Conservation (phyloP, 2,888 invertebrate genomes). For the Kryphioiulus occultus region DNA sequence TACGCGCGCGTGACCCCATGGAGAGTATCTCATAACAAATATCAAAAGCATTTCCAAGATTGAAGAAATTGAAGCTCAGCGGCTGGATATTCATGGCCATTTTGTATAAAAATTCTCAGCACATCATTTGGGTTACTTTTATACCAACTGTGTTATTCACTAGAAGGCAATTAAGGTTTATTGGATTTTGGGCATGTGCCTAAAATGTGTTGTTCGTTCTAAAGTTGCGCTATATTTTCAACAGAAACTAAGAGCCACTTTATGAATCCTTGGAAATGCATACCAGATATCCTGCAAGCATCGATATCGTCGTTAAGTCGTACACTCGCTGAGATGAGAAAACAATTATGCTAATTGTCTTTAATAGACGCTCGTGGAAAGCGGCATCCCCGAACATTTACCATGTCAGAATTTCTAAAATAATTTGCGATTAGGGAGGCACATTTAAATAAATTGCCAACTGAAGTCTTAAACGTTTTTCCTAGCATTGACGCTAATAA, state of each 20-base stretch:
- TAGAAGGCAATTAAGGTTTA: neutral
- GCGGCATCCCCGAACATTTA: neutral
- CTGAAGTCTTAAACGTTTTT: neutral
- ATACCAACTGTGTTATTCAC: neutral
- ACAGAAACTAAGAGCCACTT: neutral
- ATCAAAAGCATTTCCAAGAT: neutral
- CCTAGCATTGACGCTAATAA: slow-evolving; percentile 10
- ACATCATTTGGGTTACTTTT: neutral
- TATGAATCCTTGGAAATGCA: neutral
- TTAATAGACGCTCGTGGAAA: neutral
- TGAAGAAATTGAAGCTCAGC: slow-evolving; percentile 11
- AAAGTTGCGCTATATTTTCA: neutral
- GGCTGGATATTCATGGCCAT: neutral
- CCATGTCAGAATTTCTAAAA: slow-evolving; percentile 10
- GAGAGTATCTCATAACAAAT: neutral
- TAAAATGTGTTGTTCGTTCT: neutral
- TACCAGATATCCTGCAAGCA: neutral
- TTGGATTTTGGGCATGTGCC: neutral
- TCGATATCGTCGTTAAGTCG: neutral
- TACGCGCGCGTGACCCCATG: neutral
- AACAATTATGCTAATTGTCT: slow-evolving; percentile 31
- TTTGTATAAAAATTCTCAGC: neutral
- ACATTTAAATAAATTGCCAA: neutral
- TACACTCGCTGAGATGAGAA: neutral
- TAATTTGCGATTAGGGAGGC: neutral